A percentile compares a stretch with the other conserved stretches of the same genome.
phyloP scores from a whole-genome alignment of 2,888 invertebrate species.

The Busseola fusca region DNA sequence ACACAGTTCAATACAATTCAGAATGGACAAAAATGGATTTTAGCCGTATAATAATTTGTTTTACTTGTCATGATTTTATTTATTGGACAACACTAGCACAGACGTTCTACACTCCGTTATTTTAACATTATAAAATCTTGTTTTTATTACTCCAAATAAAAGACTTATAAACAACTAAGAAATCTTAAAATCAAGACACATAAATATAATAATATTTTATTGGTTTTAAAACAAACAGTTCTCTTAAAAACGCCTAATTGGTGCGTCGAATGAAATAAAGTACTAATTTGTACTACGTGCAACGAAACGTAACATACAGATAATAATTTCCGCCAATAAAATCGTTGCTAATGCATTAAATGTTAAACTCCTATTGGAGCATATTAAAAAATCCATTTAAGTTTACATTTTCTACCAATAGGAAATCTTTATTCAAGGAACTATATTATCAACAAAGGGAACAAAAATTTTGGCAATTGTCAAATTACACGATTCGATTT shows the following conservation, averaged over 20 bases:
- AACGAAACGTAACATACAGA: conserved; percentile 61
- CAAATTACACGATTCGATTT: conserved; percentile 72
- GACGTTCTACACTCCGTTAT: conserved; percentile 15
- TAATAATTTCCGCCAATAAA: conserved; percentile 66
- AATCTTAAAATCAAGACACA: too few relatives aligned
- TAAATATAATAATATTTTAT: background rate
- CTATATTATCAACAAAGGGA: conserved; percentile 33
- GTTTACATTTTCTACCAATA: conserved; percentile 67
- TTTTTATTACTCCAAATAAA: background rate
- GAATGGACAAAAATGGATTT: rapidly evolving
- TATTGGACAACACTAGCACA: conserved; percentile 11
- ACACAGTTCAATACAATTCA: too few relatives aligned
- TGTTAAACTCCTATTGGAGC: conserved; percentile 78
- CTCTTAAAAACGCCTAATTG: rapidly evolving
- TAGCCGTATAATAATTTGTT: rapidly evolving
- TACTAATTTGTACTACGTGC: conserved; percentile 19
- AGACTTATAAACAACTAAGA: too few relatives aligned
- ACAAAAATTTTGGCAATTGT: conserved; percentile 70
- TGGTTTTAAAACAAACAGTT: background rate
- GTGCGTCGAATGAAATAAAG: background rate
- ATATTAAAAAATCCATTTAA: conserved; percentile 60
- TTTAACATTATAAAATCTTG: background rate
- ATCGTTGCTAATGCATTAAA: conserved; percentile 71
- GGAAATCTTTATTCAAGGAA: conserved; percentile 13
- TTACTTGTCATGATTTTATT: background rate